Conservation (phyloP, 1,140 invertebrate species). For the Trigoniulus corallinus region DNA sequence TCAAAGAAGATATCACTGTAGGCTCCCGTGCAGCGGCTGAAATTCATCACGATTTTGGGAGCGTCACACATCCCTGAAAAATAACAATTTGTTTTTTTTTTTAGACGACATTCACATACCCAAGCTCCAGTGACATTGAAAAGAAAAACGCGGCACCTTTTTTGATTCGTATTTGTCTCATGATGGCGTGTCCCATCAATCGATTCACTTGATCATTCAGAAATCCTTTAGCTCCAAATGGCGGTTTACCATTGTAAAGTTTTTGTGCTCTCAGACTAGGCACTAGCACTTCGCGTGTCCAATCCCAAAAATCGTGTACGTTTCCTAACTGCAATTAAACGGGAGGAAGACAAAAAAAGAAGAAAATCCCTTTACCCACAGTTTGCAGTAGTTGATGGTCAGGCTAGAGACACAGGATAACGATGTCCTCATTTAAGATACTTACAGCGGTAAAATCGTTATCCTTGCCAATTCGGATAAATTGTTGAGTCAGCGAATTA, state of each 20-base stretch:
- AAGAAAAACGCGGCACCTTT: no score
- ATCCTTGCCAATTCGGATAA: slow-evolving; percentile 16
- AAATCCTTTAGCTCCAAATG: slow-evolving; percentile 32
- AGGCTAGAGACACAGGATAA: no score
- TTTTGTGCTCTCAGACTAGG: slow-evolving; percentile 26
- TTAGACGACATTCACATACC: not conserved
- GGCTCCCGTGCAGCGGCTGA: slow-evolving; percentile 20
- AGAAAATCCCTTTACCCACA: not conserved
- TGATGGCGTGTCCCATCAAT: slow-evolving; percentile 35
- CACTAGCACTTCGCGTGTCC: slow-evolving; percentile 27
- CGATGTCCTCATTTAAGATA: not conserved
- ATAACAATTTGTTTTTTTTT: not conserved
- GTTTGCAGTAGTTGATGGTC: no score
- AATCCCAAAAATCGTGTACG: slow-evolving; percentile 31
- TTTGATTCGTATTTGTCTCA: slow-evolving; percentile 30
- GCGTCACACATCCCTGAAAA: not conserved
- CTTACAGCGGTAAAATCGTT: not conserved
- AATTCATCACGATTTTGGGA: not conserved
- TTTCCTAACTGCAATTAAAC: slow-evolving; percentile 8
- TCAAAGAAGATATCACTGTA: slow-evolving; percentile 21
- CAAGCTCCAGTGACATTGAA: not conserved
- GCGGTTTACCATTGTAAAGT: slow-evolving; percentile 34
- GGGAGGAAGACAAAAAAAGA: not conserved
- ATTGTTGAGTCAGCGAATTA: slow-evolving; percentile 24
- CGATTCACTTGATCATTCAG: slow-evolving; percentile 32